Evolutionary conservation across 2,113 vertebrate genomes (phyloP), one percentile per base, ranked within the genome.

Genomic region (Sus scrofa): DNA sequence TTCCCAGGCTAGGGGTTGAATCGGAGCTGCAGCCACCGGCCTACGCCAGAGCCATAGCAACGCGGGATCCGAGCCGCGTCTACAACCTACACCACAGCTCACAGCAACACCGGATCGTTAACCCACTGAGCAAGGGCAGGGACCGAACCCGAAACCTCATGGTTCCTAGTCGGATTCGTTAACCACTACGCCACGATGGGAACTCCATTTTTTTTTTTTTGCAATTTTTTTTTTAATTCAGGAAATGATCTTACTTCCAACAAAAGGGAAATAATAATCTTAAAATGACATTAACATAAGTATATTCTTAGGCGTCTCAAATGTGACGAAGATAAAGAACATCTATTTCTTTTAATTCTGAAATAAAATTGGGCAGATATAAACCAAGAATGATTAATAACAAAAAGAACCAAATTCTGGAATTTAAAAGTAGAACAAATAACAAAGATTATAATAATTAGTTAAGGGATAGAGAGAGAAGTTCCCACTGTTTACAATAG

Each of bases 161-260:
- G n/a, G n/a, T n/a, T n/a, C n/a, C n/a, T n/a, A n/a, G n/a, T n/a
- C n/a, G n/a, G n/a, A n/a, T n/a, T n/a, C n/a, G n/a, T n/a, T n/a
- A n/a, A n/a, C n/a, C n/a, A n/a, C n/a, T n/a, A n/a, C n/a, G n/a
- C n/a, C n/a, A n/a, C n/a, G n/a, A n/a, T n/a, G n/a, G n/a, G n/a
- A n/a, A n/a, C n/a, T n/a, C n/a, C n/a, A n/a, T n/a, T n/a, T n/a
- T n/a, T n/a, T n/a, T n/a, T n/a, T n/a, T n/a, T n/a, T n/a, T n/a
- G n/a, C n/a, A n/a, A n/a, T n/a, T n/a, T n/a, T n/a, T n/a, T n/a
- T 44, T 44, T 44, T 6, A 44, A 44, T 44, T 99, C 26, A 86
- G 50, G n/a, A 67, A 65, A 86, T 19, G 13, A 54, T 12, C 63
- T 71, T 30, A 73, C 70, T 89, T 82, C 27, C 77, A 65, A 89